Base-by-base conservation (phyloP, 2,113 vertebrate species). In the Mustela lutreola region DNA sequence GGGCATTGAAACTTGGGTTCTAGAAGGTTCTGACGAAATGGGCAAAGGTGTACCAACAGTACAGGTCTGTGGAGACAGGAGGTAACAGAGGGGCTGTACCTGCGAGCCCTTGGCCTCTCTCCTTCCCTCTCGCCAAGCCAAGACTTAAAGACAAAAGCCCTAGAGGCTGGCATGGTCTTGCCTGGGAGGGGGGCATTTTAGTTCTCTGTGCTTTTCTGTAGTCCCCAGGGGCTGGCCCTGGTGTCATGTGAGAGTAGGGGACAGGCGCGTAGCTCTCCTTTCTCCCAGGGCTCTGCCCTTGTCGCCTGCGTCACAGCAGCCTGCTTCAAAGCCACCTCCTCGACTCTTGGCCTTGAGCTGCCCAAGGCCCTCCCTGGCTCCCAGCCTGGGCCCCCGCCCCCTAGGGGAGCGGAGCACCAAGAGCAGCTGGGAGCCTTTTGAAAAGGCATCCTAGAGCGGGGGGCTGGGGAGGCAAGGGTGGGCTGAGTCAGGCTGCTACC, bases 211-310 rank as follows among this genome's bases (percentile, higher is more conserved):
- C 73, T 56, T 36, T 56, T 56, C 63, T 80, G n/a, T 39, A 19
- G 62, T 21, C 11, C 31, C 79, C 11, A 11, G 14, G 4, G 86
- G 42, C 85, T 8, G 0, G 22, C 45, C 5, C 1, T 11, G n/a
- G 1, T 3, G 1, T 2, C 1, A 1, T n/a, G 26, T 45, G 33
- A 0, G 56, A 36, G 5, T 58, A 6, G 33, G 15, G 28, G 36
- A 10, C 7, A n/a, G 67, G 67, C 1, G 1, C 10, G 0, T 1
- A 3, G 58, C 33, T 58, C 80, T 31, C 42, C 1, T 12, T n/a
- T 33, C 42, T 39, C 26, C 63, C 65, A 18, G 50, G 75, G 50
- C 14, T 36, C 50, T 16, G 73, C 39, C 36, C 42, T 7, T 36
- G 50, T 8, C 0, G 0, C 5, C n/a, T 67, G 76, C 10, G 16